These are phyloP conservation scores for Eueides isabella DNA, from an alignment of 1,140 invertebrate genomes.

Conservation along the genomic window DNA sequence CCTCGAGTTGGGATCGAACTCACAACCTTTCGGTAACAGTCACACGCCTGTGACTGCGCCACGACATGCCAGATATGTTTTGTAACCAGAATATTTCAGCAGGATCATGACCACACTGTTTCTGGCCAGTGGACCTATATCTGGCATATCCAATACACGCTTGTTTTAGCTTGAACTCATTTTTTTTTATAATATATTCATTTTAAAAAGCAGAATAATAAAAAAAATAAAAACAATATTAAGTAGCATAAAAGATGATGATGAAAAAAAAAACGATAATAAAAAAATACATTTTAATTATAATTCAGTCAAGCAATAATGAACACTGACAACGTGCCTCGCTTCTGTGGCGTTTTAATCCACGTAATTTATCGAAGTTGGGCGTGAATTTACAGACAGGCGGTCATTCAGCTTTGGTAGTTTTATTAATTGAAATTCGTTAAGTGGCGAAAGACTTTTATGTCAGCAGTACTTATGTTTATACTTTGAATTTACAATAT, in stretches of 20 bases:
- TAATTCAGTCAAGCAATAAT: constrained; percentile 1
- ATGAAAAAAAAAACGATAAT: neutral
- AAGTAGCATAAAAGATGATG: neutral
- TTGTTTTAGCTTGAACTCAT: too few relatives aligned
- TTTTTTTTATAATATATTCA: neutral
- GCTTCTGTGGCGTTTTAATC: constrained; percentile 10
- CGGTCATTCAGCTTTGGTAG: constrained; percentile 6
- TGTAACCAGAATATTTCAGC: too few relatives aligned
- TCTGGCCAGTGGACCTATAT: too few relatives aligned
- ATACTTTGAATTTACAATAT: neutral
- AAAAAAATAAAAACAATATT: neutral
- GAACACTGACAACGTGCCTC: neutral
- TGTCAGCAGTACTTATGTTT: neutral
- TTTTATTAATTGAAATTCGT: constrained; percentile 5
- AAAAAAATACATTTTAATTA: neutral
- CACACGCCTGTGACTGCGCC: too few relatives aligned
- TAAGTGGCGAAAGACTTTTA: neutral
- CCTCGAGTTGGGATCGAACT: too few relatives aligned
- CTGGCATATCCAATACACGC: too few relatives aligned
- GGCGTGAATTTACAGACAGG: neutral
- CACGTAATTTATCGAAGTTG: constrained; percentile 6
- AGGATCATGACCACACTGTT: too few relatives aligned
- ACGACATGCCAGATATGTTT: neutral
- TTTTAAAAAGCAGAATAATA: neutral
- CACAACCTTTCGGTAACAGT: too few relatives aligned